Evolutionary conservation across 2,797 vertebrate species (phyloP), one percentile per base, ranked within the genome.

Genomic region (Rhinatrema bivittatum): DNA sequence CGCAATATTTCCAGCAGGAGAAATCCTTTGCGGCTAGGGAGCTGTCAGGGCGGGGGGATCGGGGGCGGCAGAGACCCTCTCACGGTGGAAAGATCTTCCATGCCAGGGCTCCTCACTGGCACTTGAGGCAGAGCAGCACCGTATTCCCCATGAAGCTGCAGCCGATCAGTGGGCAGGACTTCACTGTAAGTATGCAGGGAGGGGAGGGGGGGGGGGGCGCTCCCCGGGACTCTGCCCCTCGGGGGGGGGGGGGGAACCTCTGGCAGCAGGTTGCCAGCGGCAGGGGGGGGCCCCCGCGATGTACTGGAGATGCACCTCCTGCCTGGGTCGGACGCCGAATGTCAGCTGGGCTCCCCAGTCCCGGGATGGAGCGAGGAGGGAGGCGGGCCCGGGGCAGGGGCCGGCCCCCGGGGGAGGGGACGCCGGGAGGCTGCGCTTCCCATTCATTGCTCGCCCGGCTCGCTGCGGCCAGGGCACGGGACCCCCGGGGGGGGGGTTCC

Each of bases 311-410:
- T 54, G 63, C 63, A 70, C 74, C 65, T 71, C 53, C 52, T 53
- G 71, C 65, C 69, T 52, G 68, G 66, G 51, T 72, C 61, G 31
- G 36, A 51, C 44, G 39, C 53, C 50, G 62, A 72, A 61, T 64
- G 68, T 66, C 68, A 66, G 65, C 65, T 37, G 66, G 45, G 67
- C 61, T 65, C 62, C 46, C 47, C 61, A 41, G 47, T 62, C 65
- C 60, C 57, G 50, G 54, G 73, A 58, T 50, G 63, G 46, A 59
- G 65, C 53, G 48, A 55, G 34, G 44, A 50, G 40, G 33, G 27
- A 34, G 39, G 53, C 42, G 47, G 46, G 30, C 37, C n/a, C 41
- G 28, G 50, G 46, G 32, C 45, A 37, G 40, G 23, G 48, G 54
- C 46, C 42, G 53, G 56, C 43, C 19, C 9, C 36, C 33, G 48